Evolutionary conservation across 2,888 invertebrate genomes (phyloP), one percentile per base, ranked within the genome.

Genomic region (Pherbina coryleti): DNA sequence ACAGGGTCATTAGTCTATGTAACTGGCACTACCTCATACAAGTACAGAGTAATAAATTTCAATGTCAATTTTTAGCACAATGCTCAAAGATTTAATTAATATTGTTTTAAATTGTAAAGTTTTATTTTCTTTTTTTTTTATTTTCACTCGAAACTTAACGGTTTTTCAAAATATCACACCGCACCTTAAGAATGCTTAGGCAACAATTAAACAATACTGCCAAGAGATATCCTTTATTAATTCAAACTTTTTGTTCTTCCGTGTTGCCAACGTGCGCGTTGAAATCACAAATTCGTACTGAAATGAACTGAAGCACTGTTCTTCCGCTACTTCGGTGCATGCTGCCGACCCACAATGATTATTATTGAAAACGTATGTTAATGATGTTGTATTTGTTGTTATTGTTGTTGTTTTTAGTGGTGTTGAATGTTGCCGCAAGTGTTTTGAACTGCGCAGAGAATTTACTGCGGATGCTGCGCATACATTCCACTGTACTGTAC

Each of bases 341-440:
- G 44, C 60, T 60, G 25, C 44, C 67, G 49, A 69, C 69, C 44
- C 25, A 64, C 72, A 64, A 19, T 49, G n/a, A 5, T 62, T 74
- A n/a, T 44, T 71, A 60, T 74, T 69, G 60, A 19, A 60, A 44
- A 49, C 66, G 67, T 79, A n/a, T 77, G 28, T 19, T 60, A 14
- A 34, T 67, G 37, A 64, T 79, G 75, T 72, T 71, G 72, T 64
- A 62, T 34, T n/a, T 72, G 28, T 64, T 60, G 76, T 57, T 75
- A 3, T 64, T 71, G 71, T 51, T 57, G 51, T 49, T 75, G 64
- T 67, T 55, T 49, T 55, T 71, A 51, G 1, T 22, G 37, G 64
- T 77, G 49, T 44, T 22, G 19, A 14, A 70, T 69, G 31, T 49
- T 53, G 25, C 44, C 72, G 72, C 37, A 57, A 60, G 8, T 51